Evolutionary conservation across 2,888 invertebrate species (phyloP), one percentile per base, ranked within the genome.

Genomic region (Acheta domesticus): DNA sequence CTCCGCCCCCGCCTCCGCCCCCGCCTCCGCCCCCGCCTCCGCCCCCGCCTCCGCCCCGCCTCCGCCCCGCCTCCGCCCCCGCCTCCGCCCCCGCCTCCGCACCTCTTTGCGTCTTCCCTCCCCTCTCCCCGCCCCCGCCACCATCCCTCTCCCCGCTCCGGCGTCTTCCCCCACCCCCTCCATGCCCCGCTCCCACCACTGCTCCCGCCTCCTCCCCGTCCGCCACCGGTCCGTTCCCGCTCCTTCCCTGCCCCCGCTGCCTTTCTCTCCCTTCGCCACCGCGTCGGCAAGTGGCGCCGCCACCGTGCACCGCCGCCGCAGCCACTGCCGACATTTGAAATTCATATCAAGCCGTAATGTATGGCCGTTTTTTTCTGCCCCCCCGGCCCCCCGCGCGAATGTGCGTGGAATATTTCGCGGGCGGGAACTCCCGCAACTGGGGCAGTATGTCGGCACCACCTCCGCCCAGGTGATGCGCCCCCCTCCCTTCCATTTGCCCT

Each of bases 1-100:
- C 36, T 8, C 23, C 23, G 2, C 23, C 0, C 36, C 3, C 1
- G 8, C 8, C 36, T 5, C 3, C 36, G 36, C 5, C 36, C 36
- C 36, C 36, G 8, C 36, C 36, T 8, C 8, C 36, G 8, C 36
- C 1, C 36, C 36, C 36, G 36, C 36, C 1, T 36, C 36, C 8
- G 0, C 8, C 36, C 5, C 36, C 4, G 5, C 36, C 36, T 8
- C 8, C 36, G 8, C 8, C 36, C 36, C 36, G 5, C 36, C 36
- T 36, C 36, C 5, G 8, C 5, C 0, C 8, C 36, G 8, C 0
- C 36, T 1, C 23, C 3, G 0, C 0, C 0, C 36, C 0, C 0
- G 8, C 4, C 36, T 8, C 36, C 36, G 36, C 36, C 5, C 36
- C 36, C 36, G 4, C 8, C 8, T 36, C 36, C 36, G 1, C 8